These are phyloP conservation scores for Xyliphius kryptos DNA, from an alignment of 2,113 vertebrate species.

Conservation along the genomic window DNA sequence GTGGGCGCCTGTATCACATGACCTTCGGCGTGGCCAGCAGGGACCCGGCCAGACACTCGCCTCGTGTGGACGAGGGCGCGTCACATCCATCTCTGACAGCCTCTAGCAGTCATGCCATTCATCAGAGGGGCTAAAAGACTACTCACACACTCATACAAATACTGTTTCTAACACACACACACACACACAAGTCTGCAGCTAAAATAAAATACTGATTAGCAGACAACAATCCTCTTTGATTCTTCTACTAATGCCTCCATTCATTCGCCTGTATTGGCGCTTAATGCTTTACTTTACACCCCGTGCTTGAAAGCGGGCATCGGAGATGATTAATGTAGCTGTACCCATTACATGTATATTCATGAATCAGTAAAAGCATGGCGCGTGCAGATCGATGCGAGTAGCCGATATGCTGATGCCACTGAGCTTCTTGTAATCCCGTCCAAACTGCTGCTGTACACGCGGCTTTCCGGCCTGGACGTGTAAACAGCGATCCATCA, in stretches of 20 bases:
- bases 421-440: constrained; percentile 35
- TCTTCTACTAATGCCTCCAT: no score
- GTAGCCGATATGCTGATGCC: constrained; percentile 30
- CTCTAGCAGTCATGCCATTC: constrained; percentile 42
- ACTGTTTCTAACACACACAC: no score
- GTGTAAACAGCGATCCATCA: constrained; percentile 25
- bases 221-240: no score
- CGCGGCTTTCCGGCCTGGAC: constrained; percentile 6
- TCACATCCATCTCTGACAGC: constrained; percentile 70
- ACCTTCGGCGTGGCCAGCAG: constrained; percentile 55
- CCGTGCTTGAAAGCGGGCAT: constrained; percentile 3
- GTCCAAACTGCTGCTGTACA: constrained; percentile 26
- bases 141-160: not conserved
- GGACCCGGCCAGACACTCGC: constrained; percentile 51
- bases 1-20: constrained; percentile 40
- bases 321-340: constrained; percentile 20
- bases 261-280: not conserved
- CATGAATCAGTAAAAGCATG: constrained; percentile 24
- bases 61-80: constrained; percentile 45
- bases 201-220: no score
- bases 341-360: constrained; percentile 28
- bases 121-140: constrained; percentile 42
- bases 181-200: no score
- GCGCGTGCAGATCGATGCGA: constrained; percentile 27
- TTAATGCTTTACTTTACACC: no score